phyloP scores from a whole-genome alignment of 2,888 invertebrate species.

The Luperina testacea region DNA sequence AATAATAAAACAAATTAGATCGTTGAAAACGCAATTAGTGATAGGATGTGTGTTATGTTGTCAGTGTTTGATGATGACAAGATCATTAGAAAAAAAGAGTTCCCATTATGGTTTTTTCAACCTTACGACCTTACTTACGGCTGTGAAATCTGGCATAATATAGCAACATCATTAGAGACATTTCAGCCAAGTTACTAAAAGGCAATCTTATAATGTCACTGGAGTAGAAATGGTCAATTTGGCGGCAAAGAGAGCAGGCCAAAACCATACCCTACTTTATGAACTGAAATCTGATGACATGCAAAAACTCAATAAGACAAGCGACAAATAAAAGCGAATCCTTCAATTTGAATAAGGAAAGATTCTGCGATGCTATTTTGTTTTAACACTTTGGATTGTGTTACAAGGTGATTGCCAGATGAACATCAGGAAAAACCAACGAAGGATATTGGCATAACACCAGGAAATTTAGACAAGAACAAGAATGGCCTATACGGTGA shows the following conservation, averaged over 20 bases:
- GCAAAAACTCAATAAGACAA: background rate
- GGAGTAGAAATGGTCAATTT: background rate
- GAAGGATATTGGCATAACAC: slow-evolving; percentile 37
- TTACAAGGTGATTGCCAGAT: background rate
- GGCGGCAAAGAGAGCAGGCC: background rate
- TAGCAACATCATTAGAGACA: background rate
- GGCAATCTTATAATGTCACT: background rate
- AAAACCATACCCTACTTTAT: background rate
- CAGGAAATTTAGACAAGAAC: slow-evolving; percentile 18
- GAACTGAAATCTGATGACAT: background rate
- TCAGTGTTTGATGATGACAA: slow-evolving; percentile 20
- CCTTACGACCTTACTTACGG: background rate
- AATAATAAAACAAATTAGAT: slow-evolving; percentile 53
- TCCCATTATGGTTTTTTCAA: background rate
- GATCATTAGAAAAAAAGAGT: background rate
- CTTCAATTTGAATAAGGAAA: background rate
- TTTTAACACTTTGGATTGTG: background rate
- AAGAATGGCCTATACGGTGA: background rate
- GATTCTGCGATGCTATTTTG: background rate
- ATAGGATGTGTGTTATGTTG: slow-evolving; percentile 29
- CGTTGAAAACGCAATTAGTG: slow-evolving; percentile 51
- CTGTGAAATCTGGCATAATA: background rate
- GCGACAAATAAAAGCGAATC: background rate
- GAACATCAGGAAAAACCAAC: slow-evolving; percentile 34
- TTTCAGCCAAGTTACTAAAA: background rate